Conservation (phyloP, 2,888 invertebrate genomes). For the Phaonia tiefii region DNA sequence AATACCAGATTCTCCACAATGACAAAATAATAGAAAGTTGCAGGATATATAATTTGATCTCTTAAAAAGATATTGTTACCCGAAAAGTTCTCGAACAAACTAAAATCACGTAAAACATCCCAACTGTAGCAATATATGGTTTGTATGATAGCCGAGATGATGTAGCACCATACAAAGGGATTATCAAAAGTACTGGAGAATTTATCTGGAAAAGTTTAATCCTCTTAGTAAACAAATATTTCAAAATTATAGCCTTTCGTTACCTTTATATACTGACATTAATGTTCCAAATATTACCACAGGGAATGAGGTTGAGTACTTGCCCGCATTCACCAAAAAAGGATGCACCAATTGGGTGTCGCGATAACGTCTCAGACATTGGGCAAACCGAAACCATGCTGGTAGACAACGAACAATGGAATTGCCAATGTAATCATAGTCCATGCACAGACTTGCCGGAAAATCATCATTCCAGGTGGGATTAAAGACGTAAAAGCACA, state of each 20-base stretch:
- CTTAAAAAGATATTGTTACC: constrained; percentile 93
- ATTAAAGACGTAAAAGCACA: constrained; percentile 92
- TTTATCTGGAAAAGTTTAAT: constrained; percentile 79
- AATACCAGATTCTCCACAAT: constrained; percentile 96
- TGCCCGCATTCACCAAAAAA: constrained; percentile 97
- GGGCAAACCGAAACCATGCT: constrained; percentile 98
- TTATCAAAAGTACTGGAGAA: constrained; percentile 85
- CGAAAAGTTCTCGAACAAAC: constrained; percentile 92
- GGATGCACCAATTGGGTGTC: constrained; percentile 95
- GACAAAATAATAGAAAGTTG: constrained; percentile 92
- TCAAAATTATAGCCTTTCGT: constrained; percentile 73
- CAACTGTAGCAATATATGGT: constrained; percentile 96
- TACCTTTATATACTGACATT: constrained; percentile 80
- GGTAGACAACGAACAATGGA: constrained; percentile 94
- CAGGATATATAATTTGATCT: constrained; percentile 97
- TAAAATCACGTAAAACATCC: constrained; percentile 99
- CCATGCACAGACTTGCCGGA: constrained; percentile 81
- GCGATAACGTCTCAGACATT: constrained; percentile 95
- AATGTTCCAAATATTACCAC: constrained; percentile 91
- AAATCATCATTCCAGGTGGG: constrained; percentile 82
- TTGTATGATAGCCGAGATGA: constrained; percentile 89
- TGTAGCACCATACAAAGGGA: constrained; percentile 93
- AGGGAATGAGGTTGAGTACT: constrained; percentile 97
- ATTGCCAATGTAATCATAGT: constrained; percentile 87
- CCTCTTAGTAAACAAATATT: too few relatives aligned